These are phyloP conservation scores for Watersipora subatra DNA, from an alignment of 1,140 invertebrate species.

Conservation along the genomic window DNA sequence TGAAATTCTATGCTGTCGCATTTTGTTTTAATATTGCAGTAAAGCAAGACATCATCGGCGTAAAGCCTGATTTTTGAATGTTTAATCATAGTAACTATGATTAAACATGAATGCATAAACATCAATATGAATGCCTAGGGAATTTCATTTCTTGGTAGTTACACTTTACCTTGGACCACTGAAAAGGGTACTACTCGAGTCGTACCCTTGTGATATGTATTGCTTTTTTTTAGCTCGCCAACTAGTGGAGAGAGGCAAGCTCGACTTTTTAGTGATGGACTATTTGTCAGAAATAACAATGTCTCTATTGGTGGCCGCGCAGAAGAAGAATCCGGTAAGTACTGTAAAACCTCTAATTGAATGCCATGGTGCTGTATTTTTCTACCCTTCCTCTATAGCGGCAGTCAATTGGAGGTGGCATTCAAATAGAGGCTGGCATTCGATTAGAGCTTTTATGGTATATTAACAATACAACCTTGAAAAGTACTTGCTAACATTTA, in stretches of 20 bases:
- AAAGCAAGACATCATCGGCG: background rate
- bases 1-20: no score
- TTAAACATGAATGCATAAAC: background rate
- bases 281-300: constrained; percentile 49
- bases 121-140: background rate
- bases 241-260: constrained; percentile 39
- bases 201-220: background rate
- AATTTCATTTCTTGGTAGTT: background rate
- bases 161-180: background rate
- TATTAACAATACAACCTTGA: background rate
- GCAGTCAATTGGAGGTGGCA: no score
- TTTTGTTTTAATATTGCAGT: background rate
- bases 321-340: constrained; percentile 34
- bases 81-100: background rate
- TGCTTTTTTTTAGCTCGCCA: constrained; percentile 37
- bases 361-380: no score
- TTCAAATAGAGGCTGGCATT: no score
- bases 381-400: no score
- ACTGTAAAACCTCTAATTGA: no score
- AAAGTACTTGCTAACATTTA: no score
- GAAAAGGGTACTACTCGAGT: background rate
- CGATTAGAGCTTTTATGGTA: background rate
- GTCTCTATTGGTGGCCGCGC: constrained; percentile 43
- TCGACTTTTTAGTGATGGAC: constrained; percentile 46
- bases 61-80: background rate